Evolutionary conservation across 2,113 vertebrate genomes (phyloP).

Genomic region (Dicrurus megarhynchus): DNA sequence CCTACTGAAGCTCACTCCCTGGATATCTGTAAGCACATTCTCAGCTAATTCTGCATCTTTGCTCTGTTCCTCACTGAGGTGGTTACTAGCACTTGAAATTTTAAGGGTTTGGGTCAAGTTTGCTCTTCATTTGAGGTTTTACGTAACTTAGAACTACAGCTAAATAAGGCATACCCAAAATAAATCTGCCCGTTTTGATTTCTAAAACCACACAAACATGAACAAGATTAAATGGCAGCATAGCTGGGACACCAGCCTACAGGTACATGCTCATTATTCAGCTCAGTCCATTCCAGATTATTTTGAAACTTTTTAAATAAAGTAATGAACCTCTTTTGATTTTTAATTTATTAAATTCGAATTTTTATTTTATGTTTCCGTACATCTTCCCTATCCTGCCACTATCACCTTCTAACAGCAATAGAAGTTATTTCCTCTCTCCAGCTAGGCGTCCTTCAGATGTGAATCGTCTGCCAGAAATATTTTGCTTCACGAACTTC

Average conservation of each 20-base stretch:
- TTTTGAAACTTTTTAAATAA: not conserved
- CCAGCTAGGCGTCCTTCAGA: not conserved
- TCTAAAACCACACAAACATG: not conserved
- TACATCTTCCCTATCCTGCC: not conserved
- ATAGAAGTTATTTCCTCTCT: not conserved
- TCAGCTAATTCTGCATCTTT: not conserved
- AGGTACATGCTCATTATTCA: not conserved
- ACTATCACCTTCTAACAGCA: not conserved
- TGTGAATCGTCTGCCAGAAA: not conserved
- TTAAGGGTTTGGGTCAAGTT: not conserved
- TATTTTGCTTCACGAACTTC: rapidly evolving
- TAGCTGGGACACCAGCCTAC: not conserved
- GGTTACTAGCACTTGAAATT: not conserved
- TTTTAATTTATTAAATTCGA: not conserved
- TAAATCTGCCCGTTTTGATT: not conserved
- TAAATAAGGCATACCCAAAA: not conserved
- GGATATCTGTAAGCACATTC: not conserved
- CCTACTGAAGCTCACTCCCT: not conserved
- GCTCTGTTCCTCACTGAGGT: not conserved
- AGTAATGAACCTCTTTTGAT: not conserved
- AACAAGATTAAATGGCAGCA: not conserved
- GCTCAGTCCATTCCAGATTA: not conserved
- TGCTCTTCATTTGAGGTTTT: not conserved
- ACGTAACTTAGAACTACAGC: not conserved
- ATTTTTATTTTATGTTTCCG: not conserved